A percentile compares a stretch with the other conserved stretches of the same genome.
phyloP scores from a whole-genome alignment of 2,113 vertebrate species.

The Protobothrops flavoviridis region DNA sequence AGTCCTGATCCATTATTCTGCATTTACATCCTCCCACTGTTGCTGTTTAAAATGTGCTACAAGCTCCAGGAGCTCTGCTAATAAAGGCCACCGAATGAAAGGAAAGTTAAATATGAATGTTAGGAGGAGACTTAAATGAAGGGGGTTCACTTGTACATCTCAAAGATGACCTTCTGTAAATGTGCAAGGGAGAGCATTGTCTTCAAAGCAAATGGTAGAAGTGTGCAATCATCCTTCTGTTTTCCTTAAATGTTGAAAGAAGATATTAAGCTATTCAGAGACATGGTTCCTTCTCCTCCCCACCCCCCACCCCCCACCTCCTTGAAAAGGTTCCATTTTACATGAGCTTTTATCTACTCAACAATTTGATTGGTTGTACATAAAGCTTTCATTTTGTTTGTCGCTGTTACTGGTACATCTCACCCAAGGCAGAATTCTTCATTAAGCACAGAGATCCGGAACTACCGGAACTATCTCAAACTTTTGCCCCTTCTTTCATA shows the following conservation, averaged over 20 bases:
- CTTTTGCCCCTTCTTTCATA: conserved; percentile 26
- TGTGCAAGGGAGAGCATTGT: conserved; percentile 55
- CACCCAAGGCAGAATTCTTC: conserved; percentile 57
- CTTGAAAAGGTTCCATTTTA: conserved; percentile 57
- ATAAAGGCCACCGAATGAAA: conserved; percentile 85
- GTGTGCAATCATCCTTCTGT: conserved; percentile 46
- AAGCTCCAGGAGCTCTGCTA: conserved; percentile 80
- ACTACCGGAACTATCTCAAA: neutral
- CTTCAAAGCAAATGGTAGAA: conserved; percentile 66
- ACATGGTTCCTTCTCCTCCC: neutral
- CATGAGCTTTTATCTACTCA: conserved; percentile 45
- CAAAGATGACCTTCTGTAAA: conserved; percentile 74
- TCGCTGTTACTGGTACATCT: conserved; percentile 61
- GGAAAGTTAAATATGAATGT: conserved; percentile 83
- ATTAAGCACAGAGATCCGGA: conserved; percentile 49
- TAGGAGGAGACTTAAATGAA: conserved; percentile 77
- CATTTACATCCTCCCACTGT: conserved; percentile 93
- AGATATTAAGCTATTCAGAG: conserved; percentile 60
- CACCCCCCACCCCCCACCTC: conserved; percentile 32
- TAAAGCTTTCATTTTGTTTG: conserved; percentile 59
- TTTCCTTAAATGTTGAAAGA: conserved; percentile 36
- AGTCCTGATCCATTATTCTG: conserved; percentile 98
- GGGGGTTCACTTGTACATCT: conserved; percentile 68
- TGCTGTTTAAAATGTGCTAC: conserved; percentile 86
- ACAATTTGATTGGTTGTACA: conserved; percentile 53